A percentile compares a stretch with the other conserved stretches of the same genome.
phyloP scores from a whole-genome alignment of 2,113 vertebrate genomes.

The Protobothrops flavoviridis region DNA sequence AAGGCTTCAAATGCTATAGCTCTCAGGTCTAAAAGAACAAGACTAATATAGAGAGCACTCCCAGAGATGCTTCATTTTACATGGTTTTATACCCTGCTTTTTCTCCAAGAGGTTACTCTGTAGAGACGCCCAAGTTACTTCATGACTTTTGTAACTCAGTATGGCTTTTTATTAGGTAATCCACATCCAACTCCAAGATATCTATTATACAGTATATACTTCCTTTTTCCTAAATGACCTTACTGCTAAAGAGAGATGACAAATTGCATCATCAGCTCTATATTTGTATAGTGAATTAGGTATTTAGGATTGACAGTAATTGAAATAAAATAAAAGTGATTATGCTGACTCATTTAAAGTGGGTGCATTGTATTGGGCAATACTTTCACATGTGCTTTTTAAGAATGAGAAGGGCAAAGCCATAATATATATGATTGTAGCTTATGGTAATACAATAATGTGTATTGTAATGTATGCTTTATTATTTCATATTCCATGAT shows the following conservation, averaged over 20 bases:
- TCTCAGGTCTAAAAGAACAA: neutral
- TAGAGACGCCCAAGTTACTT: neutral
- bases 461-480: neutral
- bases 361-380: neutral
- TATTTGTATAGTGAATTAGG: neutral
- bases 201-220: no score
- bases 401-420: neutral
- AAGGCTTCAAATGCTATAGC: neutral
- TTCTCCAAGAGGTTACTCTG: neutral
- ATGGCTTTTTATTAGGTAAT: neutral
- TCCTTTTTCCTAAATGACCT: neutral
- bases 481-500: neutral
- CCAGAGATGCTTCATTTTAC: neutral
- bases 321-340: neutral
- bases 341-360: neutral
- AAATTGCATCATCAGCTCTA: neutral
- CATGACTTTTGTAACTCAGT: neutral
- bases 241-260: neutral
- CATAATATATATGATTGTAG: neutral
- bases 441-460: neutral
- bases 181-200: neutral
- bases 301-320: neutral
- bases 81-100: neutral
- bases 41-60: neutral
- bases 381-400: neutral